Evolutionary conservation across 2,888 invertebrate species (phyloP).

Genomic region (Plutella xylostella): DNA sequence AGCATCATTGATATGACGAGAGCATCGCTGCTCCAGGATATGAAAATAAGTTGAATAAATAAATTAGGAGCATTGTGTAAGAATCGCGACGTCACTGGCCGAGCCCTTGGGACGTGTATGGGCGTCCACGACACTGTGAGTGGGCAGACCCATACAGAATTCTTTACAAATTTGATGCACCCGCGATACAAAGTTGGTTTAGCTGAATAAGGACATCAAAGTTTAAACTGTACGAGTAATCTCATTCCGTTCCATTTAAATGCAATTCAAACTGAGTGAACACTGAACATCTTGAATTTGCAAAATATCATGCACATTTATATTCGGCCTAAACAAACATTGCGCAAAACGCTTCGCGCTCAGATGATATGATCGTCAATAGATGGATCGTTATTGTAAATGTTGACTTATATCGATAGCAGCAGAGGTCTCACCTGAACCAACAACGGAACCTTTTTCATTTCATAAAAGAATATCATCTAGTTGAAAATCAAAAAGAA

Average conservation of each 20-base stretch:
- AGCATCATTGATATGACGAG: background rate
- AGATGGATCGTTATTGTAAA: conserved; percentile 34
- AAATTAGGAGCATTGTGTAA: conserved; percentile 38
- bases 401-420: conserved; percentile 49
- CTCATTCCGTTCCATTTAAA: no score
- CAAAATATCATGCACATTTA: no score
- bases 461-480: background rate
- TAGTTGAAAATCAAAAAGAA: background rate
- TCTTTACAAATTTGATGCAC: conserved; percentile 20
- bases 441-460: conserved; percentile 32
- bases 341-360: conserved; percentile 50
- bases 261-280: no score
- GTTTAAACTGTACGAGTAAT: no score
- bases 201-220: background rate
- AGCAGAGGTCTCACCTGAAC: conserved; percentile 49
- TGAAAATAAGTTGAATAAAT: conserved; percentile 39
- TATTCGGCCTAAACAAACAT: conserved; percentile 40
- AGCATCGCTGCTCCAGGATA: conserved; percentile 20
- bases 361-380: conserved; percentile 51
- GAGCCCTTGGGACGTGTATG: conserved; percentile 26
- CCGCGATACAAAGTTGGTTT: background rate
- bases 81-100: conserved; percentile 44
- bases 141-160: conserved; percentile 36
- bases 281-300: no score
- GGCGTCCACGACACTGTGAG: conserved; percentile 39